These are phyloP conservation scores for Rhynchotus rufescens DNA, from an alignment of 2,797 vertebrate species.

Conservation along the genomic window DNA sequence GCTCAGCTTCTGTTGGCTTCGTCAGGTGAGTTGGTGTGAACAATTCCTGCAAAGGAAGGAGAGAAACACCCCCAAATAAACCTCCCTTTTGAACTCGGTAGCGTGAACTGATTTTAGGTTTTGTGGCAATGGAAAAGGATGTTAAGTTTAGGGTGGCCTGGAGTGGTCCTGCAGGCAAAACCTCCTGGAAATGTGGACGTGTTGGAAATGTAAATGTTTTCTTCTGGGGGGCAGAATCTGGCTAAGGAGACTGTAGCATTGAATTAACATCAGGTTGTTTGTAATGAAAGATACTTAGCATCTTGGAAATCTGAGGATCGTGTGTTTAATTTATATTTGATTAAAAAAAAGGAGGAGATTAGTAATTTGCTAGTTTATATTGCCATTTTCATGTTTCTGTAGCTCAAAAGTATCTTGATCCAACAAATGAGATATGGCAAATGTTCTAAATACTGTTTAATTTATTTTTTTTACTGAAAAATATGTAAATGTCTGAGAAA, in stretches of 20 bases:
- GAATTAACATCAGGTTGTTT: background rate
- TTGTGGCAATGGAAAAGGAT: background rate
- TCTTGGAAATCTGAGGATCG: background rate
- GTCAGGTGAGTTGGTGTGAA: background rate
- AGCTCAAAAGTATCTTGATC: constrained; percentile 38
- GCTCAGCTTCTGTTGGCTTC: no score
- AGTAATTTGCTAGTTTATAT: constrained; percentile 12
- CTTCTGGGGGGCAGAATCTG: background rate
- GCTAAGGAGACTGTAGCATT: background rate
- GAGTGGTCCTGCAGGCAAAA: background rate
- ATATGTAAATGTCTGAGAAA: constrained; percentile 71
- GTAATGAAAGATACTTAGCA: constrained; percentile 21
- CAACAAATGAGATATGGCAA: constrained; percentile 38
- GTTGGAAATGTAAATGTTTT: no score
- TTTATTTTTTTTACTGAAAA: constrained; percentile 49
- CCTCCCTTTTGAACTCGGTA: background rate
- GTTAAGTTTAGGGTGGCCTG: background rate
- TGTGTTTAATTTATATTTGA: constrained; percentile 16
- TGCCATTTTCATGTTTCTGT: constrained; percentile 28
- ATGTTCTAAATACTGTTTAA: constrained; percentile 47
- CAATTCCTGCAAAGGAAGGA: background rate
- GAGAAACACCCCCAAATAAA: background rate
- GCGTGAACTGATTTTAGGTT: background rate
- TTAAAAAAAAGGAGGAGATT: background rate
- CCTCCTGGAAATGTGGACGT: no score